Percentiles rank a stretch among this genome's conserved stretches.
These are phyloP conservation scores for Actinemys pallida DNA, from an alignment of 2,113 vertebrate species.

Conservation along the genomic window DNA sequence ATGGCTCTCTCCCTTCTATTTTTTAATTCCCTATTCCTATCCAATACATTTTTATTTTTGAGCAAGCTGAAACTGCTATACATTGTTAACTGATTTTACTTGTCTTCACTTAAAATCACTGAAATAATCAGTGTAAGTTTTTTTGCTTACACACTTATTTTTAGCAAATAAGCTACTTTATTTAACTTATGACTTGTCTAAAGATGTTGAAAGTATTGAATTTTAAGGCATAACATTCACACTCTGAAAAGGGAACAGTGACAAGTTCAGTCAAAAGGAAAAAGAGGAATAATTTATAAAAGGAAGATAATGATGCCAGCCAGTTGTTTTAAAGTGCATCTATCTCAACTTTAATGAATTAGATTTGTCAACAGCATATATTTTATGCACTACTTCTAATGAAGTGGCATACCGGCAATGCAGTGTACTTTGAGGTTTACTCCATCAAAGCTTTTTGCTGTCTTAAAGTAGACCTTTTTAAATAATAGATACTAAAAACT, in stretches of 20 bases:
- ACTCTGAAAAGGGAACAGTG: slow-evolving; percentile 73
- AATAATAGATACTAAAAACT: slow-evolving; percentile 85
- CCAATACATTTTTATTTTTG: slow-evolving; percentile 45
- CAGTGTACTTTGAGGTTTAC: slow-evolving; percentile 77
- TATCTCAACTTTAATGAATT: slow-evolving; percentile 83
- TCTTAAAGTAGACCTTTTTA: slow-evolving; percentile 80
- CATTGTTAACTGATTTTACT: slow-evolving; percentile 58
- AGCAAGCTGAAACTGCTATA: slow-evolving; percentile 14
- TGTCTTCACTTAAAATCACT: slow-evolving; percentile 68
- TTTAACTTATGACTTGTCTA: slow-evolving; percentile 77
- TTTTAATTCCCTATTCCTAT: slow-evolving; percentile 35
- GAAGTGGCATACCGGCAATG: slow-evolving; percentile 72
- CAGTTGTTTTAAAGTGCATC: slow-evolving; percentile 82
- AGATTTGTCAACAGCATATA: slow-evolving; percentile 84
- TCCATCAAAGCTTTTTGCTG: slow-evolving; percentile 82
- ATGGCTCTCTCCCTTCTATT: slow-evolving; percentile 21
- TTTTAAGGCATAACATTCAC: slow-evolving; percentile 70
- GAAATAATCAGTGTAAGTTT: slow-evolving; percentile 57
- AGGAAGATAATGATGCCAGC: slow-evolving; percentile 81
- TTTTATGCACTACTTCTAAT: slow-evolving; percentile 84
- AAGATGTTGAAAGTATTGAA: slow-evolving; percentile 75
- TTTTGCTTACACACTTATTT: slow-evolving; percentile 64
- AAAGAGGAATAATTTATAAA: slow-evolving; percentile 85
- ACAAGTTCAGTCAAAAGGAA: slow-evolving; percentile 82
- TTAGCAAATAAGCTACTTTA: slow-evolving; percentile 66